Evolutionary conservation across 2,797 vertebrate species (phyloP).

Genomic region (Neostethus bicornis): DNA sequence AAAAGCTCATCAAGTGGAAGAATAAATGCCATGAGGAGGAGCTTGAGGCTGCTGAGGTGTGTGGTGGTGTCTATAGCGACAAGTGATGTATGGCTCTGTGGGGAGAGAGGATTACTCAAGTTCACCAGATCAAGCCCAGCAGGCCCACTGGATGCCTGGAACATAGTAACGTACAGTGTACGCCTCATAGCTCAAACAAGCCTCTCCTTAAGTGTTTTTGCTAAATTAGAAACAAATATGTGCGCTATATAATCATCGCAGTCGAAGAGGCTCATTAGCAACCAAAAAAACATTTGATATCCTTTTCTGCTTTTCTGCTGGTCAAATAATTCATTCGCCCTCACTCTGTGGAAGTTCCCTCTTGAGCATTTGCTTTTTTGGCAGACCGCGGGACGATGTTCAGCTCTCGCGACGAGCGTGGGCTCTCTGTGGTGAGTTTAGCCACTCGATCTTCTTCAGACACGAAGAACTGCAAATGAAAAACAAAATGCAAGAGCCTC

Average conservation of each 20-base stretch:
- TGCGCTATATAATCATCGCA: slow-evolving; percentile 20
- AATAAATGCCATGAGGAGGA: slow-evolving; percentile 62
- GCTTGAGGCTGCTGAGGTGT: slow-evolving; percentile 53
- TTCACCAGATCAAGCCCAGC: slow-evolving; percentile 61
- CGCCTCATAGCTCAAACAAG: slow-evolving; percentile 25
- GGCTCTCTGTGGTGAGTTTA: slow-evolving; percentile 41
- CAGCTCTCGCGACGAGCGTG: slow-evolving; percentile 41
- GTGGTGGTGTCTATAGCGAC: slow-evolving; percentile 54
- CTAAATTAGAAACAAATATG: slow-evolving; percentile 33
- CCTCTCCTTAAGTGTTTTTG: background rate
- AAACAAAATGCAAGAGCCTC: background rate
- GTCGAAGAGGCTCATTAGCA: slow-evolving; percentile 29
- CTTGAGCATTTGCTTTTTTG: slow-evolving; percentile 42
- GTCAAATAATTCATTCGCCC: slow-evolving; percentile 23
- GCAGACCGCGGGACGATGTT: slow-evolving; percentile 52
- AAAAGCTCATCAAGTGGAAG: slow-evolving; percentile 32
- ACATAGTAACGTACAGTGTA: slow-evolving; percentile 73
- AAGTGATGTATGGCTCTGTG: slow-evolving; percentile 70
- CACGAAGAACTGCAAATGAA: slow-evolving; percentile 75
- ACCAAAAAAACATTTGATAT: background rate
- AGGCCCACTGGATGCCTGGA: slow-evolving; percentile 71
- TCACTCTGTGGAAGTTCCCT: slow-evolving; percentile 74
- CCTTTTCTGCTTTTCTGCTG: slow-evolving; percentile 4
- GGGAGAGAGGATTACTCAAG: slow-evolving; percentile 55
- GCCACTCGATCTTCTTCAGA: slow-evolving; percentile 74